phyloP scores from a whole-genome alignment of 2,113 vertebrate genomes.

The Psittacula cyanocephala region DNA sequence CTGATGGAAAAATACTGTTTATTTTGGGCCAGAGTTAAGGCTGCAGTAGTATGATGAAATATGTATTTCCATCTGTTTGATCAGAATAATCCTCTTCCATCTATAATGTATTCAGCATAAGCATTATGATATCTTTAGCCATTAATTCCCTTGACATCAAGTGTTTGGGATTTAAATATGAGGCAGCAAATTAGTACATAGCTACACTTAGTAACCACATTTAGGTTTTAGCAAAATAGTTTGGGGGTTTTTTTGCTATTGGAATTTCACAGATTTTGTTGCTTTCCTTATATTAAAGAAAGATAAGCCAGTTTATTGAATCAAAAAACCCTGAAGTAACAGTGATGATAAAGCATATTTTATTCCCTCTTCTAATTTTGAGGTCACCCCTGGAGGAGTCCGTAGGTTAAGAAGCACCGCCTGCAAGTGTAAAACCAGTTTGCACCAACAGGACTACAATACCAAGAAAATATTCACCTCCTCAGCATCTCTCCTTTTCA shows the following conservation, averaged over 20 bases:
- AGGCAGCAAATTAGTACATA: background rate
- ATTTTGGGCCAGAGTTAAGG: slow-evolving; percentile 23
- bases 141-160: slow-evolving; percentile 41
- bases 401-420: background rate
- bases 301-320: background rate
- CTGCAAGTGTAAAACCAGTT: background rate
- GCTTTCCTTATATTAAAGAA: background rate
- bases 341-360: background rate
- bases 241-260: background rate
- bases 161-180: slow-evolving; percentile 9
- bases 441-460: background rate
- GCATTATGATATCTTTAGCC: slow-evolving; percentile 8
- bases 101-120: slow-evolving; percentile 27
- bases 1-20: slow-evolving; percentile 33
- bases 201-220: background rate
- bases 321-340: background rate
- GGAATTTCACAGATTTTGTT: background rate
- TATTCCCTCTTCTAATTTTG: background rate
- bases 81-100: slow-evolving; percentile 60
- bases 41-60: slow-evolving; percentile 38
- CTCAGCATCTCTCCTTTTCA: background rate
- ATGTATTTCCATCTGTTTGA: slow-evolving; percentile 66
- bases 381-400: background rate
- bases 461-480: background rate
- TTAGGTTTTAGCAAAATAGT: background rate